Evolutionary conservation across 1,140 invertebrate genomes (phyloP).

Genomic region (Cydia amplana): DNA sequence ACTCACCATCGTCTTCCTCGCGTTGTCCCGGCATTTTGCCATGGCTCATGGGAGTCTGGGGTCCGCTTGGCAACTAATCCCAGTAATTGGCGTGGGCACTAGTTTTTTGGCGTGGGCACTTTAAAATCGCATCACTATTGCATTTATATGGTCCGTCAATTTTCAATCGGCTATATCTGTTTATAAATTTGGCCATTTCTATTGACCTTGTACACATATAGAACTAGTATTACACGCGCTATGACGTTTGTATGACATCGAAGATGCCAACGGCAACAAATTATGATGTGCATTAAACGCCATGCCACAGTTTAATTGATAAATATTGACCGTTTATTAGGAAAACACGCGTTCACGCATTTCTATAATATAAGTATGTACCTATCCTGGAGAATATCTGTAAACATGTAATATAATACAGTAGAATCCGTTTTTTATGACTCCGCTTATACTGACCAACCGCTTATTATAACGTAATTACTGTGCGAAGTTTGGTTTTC

Average conservation of each 20-base stretch:
- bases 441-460: too few relatives aligned
- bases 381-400: neutral
- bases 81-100: too few relatives aligned
- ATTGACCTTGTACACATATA: neutral
- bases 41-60: too few relatives aligned
- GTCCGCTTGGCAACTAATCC: too few relatives aligned
- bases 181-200: constrained; percentile 2
- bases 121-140: neutral
- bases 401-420: too few relatives aligned
- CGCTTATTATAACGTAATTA: too few relatives aligned
- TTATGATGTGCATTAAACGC: neutral
- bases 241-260: neutral
- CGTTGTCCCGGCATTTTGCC: too few relatives aligned
- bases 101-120: too few relatives aligned
- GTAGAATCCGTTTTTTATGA: too few relatives aligned
- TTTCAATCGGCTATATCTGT: neutral
- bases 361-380: too few relatives aligned
- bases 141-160: neutral
- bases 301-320: neutral
- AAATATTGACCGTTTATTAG: neutral
- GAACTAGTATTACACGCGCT: neutral
- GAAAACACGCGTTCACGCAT: neutral
- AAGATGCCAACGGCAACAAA: neutral
- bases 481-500: too few relatives aligned
- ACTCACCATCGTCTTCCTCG: too few relatives aligned